Base-by-base conservation (phyloP, 2,797 vertebrate species). In the Fratercula arctica region DNA sequence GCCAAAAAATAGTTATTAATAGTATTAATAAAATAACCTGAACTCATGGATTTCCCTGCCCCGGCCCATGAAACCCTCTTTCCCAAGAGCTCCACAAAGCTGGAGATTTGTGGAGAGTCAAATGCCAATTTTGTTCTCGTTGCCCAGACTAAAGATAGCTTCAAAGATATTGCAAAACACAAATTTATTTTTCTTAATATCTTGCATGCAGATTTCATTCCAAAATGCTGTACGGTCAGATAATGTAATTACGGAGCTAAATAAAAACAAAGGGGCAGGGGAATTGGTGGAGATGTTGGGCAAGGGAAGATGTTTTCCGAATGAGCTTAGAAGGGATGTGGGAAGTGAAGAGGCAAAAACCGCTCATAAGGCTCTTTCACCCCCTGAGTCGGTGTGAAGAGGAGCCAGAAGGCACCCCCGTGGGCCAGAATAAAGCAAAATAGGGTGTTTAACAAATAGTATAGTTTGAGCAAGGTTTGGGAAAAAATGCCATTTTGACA, bases 201-300 rank as follows among this genome's bases (percentile, higher is more conserved):
- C 70, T 77, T 85, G 46, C 72, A 67, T 70, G 87, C 43, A 89
- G 84, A 94, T 95, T 94, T 87, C 45, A 35, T 85, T 91, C 64
- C 72, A 64, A 89, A 85, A 76, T 0, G 1, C 75, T 56, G 59
- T 20, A 15, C 2, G 9, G 72, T 69, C 70, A 48, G 92, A 80
- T 93, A 92, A 87, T 37, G 75, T 63, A 66, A 89, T 95, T 91
- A 85, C 68, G 67, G 78, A 74, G 81, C 92, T 92, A 85, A 94
- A 91, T 74, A 87, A 77, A 92, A 96, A 77, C 75, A 85, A 82
- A 70, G 81, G 80, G 76, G 67, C 76, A 54, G 63, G 80, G 85
- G 84, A 80, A 87, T 23, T 76, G 64, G 12, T 72, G 83, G 89
- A 78, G 85, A 81, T 0, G 1, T 72, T 94, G 76, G 69, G 83